Conservation (phyloP, 2,888 invertebrate species). For the Clostera curtula region DNA sequence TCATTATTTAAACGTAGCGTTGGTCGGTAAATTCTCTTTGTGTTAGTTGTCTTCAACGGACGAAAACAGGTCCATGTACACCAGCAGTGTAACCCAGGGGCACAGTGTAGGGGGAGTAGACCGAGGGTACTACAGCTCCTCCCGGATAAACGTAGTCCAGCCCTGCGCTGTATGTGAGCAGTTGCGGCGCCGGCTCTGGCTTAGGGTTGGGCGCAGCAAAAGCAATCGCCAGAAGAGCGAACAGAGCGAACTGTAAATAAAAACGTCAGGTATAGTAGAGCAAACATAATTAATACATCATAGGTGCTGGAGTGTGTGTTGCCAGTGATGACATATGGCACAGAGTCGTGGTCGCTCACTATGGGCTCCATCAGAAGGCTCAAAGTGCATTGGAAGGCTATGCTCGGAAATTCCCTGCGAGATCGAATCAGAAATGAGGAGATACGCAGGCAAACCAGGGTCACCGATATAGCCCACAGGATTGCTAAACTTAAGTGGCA, state of each 20-base stretch:
- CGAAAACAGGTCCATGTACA: conserved; percentile 27
- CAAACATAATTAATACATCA: not conserved
- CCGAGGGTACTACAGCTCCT: conserved; percentile 25
- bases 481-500: too few species aligned
- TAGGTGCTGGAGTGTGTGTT: not conserved
- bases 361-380: too few species aligned
- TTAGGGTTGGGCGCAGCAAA: conserved; percentile 58
- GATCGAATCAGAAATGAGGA: too few species aligned
- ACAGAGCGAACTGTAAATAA: conserved; percentile 56
- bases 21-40: too few species aligned
- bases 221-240: conserved; percentile 66
- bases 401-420: too few species aligned
- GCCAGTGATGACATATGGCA: too few species aligned
- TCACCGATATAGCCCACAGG: too few species aligned
- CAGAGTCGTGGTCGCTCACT: too few species aligned
- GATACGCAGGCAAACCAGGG: too few species aligned
- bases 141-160: conserved; percentile 46
- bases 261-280: not conserved
- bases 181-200: conserved; percentile 36
- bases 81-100: conserved; percentile 38
- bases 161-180: conserved; percentile 35
- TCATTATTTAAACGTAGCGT: too few species aligned
- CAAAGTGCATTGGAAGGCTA: too few species aligned
- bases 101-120: conserved; percentile 38
- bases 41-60: conserved; percentile 33